Evolutionary conservation across 2,113 vertebrate species (phyloP), one percentile per base, ranked within the genome.

Genomic region (Limanda limanda): DNA sequence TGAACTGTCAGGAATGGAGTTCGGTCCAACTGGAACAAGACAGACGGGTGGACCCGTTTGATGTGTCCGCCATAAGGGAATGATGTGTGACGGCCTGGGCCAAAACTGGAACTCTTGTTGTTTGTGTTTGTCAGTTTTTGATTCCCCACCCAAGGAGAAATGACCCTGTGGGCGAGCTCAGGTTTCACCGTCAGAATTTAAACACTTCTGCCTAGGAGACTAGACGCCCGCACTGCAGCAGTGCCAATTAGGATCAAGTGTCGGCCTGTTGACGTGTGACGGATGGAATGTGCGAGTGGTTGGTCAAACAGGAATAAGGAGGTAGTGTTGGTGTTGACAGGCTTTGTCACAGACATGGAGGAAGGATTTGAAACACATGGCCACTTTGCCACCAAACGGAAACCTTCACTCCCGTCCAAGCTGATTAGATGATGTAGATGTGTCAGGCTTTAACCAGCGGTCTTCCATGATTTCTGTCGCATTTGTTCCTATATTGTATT

Each of bases 191-290:
- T 15, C 74, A 74, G 86, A 86, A 82, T 86, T 88, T 82, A 89
- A 90, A 90, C 85, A 86, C 83, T 71, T 61, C 68, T 71, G 79
- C 67, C 54, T 27, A 48, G 58, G 74, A 80, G 85, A 87, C 69
- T 15, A 69, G 86, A 71, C 81, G 59, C 66, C 74, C 45, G 68
- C 58, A 47, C 82, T 52, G 71, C 78, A 80, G 88, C 71, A 57
- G 76, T 79, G 75, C 89, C 92, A 93, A 93, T 93, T 93, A 93
- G 91, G 90, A 89, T 94, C 92, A 64, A 73, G 88, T 94, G 90
- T 93, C 92, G 59, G 71, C 8, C 76, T 2, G 89, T 63, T 94
- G 92, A 94, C 93, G 93, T 78, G 89, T 91, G 89, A 92, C 90
- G 89, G 91, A 86, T 79, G 86, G 87, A 92, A 91, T 92, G 88